Percentiles rank a stretch among this genome's conserved stretches.
These are phyloP conservation scores for Grus americana DNA, from an alignment of 2,113 vertebrate species.

Conservation along the genomic window DNA sequence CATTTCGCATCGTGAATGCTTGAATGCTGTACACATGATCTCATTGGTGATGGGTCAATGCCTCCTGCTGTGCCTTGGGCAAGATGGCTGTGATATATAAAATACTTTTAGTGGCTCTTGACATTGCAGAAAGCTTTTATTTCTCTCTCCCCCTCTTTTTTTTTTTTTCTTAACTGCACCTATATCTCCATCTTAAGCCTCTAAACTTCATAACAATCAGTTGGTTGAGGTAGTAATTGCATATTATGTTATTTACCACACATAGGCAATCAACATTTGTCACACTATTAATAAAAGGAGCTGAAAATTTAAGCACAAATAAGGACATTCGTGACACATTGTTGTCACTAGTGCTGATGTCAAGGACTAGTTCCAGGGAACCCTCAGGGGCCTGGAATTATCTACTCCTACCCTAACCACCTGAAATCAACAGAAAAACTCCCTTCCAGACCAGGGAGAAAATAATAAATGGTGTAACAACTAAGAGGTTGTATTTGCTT, in stretches of 20 bases:
- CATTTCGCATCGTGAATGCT: slow-evolving; percentile 15
- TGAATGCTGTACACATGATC: neutral
- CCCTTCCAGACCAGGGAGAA: neutral
- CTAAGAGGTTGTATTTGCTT: neutral
- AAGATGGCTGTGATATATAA: slow-evolving; percentile 33
- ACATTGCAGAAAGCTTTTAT: slow-evolving; percentile 3
- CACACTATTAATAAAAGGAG: neutral
- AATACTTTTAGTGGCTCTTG: slow-evolving; percentile 26
- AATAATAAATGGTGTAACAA: neutral
- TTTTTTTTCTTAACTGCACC: neutral
- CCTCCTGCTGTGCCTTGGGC: slow-evolving; percentile 18
- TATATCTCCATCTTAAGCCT: neutral
- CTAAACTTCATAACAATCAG: neutral
- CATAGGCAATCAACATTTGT: neutral
- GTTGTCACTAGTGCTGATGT: neutral
- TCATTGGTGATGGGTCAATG: slow-evolving; percentile 47
- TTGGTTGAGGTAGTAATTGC: neutral
- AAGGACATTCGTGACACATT: neutral
- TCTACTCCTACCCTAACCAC: neutral
- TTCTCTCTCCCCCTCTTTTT: neutral
- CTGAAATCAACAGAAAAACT: neutral
- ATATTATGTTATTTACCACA: neutral
- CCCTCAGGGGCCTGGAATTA: neutral
- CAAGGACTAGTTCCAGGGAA: neutral
- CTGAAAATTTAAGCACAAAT: neutral